These are phyloP conservation scores for Semotilus atromaculatus DNA, from an alignment of 2,797 vertebrate species.

Conservation along the genomic window DNA sequence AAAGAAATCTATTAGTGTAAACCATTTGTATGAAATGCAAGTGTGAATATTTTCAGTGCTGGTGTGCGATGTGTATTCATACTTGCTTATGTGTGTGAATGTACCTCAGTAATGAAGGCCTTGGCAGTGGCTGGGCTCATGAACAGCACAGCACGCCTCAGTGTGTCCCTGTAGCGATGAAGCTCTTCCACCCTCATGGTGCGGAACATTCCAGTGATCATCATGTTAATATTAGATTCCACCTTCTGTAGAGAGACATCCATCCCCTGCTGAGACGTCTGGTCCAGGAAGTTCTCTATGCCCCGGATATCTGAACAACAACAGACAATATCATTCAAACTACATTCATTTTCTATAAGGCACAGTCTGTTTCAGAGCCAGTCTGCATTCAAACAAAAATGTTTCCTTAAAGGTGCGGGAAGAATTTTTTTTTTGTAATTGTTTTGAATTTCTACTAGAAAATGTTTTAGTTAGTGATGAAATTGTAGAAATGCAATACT, in stretches of 20 bases:
- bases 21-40: constrained; percentile 7
- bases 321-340: constrained; percentile 18
- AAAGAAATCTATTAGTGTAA: constrained; percentile 16
- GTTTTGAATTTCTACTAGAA: neutral
- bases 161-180: constrained; percentile 95
- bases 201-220: constrained; percentile 97
- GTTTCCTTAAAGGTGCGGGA: neutral
- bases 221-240: constrained; percentile 98
- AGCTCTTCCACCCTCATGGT: constrained; percentile 95
- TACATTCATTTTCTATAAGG: neutral
- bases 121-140: constrained; percentile 96
- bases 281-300: constrained; percentile 97
- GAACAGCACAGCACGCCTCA: constrained; percentile 92
- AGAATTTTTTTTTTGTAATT: too few relatives aligned
- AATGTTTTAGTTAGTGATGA: too few relatives aligned
- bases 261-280: constrained; percentile 96
- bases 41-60: neutral
- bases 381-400: neutral
- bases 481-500: neutral
- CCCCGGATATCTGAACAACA: constrained; percentile 90
- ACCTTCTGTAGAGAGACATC: constrained; percentile 98
- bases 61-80: neutral
- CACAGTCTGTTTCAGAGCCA: neutral
- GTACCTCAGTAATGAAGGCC: constrained; percentile 95
- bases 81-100: neutral